Evolutionary conservation across 2,888 invertebrate genomes (phyloP).

Genomic region (Apodemia zela): DNA sequence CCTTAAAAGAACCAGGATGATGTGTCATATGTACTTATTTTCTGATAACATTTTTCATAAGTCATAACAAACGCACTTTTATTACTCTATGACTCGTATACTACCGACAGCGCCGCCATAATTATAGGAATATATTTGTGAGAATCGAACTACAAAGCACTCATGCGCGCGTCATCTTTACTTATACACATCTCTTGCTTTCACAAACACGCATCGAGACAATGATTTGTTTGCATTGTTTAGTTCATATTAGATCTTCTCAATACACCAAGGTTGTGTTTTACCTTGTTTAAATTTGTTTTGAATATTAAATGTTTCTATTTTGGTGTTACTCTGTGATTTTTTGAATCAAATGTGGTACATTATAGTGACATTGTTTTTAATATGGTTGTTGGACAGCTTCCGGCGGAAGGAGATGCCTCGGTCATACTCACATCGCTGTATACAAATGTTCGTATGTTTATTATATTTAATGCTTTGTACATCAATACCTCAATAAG

Average conservation of each 20-base stretch:
- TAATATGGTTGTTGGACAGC: conserved; percentile 67
- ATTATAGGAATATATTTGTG: conserved; percentile 38
- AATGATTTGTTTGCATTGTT: conserved; percentile 36
- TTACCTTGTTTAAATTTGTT: conserved; percentile 10
- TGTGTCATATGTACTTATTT: too few species aligned
- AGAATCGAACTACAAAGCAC: conserved; percentile 42
- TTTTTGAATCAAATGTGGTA: conserved; percentile 59
- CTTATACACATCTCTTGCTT: conserved; percentile 45
- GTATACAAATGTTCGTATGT: conserved; percentile 66
- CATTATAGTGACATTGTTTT: conserved; percentile 59
- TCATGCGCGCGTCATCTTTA: conserved; percentile 41
- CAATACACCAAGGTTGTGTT: conserved; percentile 16
- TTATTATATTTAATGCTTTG: conserved; percentile 28
- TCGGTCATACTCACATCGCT: conserved; percentile 53
- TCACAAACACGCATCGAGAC: conserved; percentile 44
- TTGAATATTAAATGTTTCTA: conserved; percentile 28
- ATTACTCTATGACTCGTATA: conserved; percentile 14
- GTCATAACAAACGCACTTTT: neutral
- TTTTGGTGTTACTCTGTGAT: conserved; percentile 32
- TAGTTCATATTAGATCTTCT: conserved; percentile 29
- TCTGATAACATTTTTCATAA: neutral
- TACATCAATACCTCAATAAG: neutral
- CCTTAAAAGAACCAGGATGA: too few species aligned
- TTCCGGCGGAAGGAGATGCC: conserved; percentile 63
- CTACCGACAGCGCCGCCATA: conserved; percentile 37